Evolutionary conservation across 2,888 invertebrate genomes (phyloP), one percentile per base, ranked within the genome.

Genomic region (Hyppa rectilinea): DNA sequence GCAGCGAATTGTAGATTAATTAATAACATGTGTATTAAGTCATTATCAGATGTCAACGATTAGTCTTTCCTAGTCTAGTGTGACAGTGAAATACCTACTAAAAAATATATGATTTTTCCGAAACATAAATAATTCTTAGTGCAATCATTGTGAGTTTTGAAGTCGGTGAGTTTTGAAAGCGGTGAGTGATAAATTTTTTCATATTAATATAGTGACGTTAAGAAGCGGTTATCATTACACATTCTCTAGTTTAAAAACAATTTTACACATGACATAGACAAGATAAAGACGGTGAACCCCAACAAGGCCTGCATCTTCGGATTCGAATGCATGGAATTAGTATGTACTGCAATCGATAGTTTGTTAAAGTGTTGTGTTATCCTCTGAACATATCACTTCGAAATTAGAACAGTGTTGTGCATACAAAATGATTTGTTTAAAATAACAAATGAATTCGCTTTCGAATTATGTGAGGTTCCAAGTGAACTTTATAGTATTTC

Each of bases 11-110:
- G 47, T 71, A 64, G 77, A 83, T 79, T 81, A 81, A 73, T 76
- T 65, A 75, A 61, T 61, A 65, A 83, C 79, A 83, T 59, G 58
- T 81, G 83, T 83, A 71, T 62, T 65, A 49, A 36, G 4, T 50
- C 12, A 52, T 69, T 78, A 83, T 83, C 83, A 66, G 71, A 79
- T 76, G 58, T 0, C 14, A 36, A 50, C 49, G 71, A 79, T 81
- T 76, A 76, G 55, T 70, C 7, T 62, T 47, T 58, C 9, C 20
- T 17, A 14, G 50, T 12, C 20, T 17, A 14, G 50, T 12, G 64
- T 47, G 36, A 20, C 45, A 43, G 61, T 52, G 52, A 50, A 49
- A 70, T 49, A 61, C 12, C n/a, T 38, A 74, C 31, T 7, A 31
- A 31, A 31, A 67, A 52, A 53, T 66, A 50, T n/a, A 72, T 40